Evolutionary conservation across 2,113 vertebrate species (phyloP), one percentile per base, ranked within the genome.

Genomic region (Prolemur simus): DNA sequence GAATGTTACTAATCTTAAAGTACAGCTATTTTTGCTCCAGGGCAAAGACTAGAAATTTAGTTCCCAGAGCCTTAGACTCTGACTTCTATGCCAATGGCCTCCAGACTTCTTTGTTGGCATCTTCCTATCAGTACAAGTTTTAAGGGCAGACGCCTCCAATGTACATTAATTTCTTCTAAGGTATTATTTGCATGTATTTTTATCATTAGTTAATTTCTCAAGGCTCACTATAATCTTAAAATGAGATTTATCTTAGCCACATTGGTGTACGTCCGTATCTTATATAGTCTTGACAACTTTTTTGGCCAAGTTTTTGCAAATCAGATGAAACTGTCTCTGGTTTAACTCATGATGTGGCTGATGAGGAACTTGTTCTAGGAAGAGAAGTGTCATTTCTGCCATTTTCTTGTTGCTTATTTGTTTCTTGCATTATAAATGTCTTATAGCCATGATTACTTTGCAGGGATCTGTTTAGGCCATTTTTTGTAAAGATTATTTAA

Each of bases 1-100:
- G 27, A 88, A 81, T 58, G 23, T 91, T 78, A 84, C 58, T 86
- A 69, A 90, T 89, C 81, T 71, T 89, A 95, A 69, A 37, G 7
- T 34, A n/a, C 9, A 90, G 18, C 13, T 76, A n/a, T 52, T 90
- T 80, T 73, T 83, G 69, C 76, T 8, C 39, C 18, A 63, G 47
- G 18, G 18, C 76, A 66, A 85, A 74, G 64, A 63, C 8, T 10
- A 52, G n/a, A 56, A 68, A 47, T 83, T 29, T 45, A 58, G 3
- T 73, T 87, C 29, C 52, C 39, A 58, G 8, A 13, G 34, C 32
- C 54, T 69, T 37, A 54, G 54, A 80, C 14, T 68, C 54, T 18
- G 11, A 37, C 56, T 88, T 80, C 25, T 76, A 2, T 45, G 86
- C 58, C n/a, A 49, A 5, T 34, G 6, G 5, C 39, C 64, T 80